Percentiles rank a stretch among this genome's conserved stretches.
Evolutionary conservation across 30 jellyfish, hydroid and myxozoan species (phyloP).

Genomic region (Chrysaora quinquecirrha): DNA sequence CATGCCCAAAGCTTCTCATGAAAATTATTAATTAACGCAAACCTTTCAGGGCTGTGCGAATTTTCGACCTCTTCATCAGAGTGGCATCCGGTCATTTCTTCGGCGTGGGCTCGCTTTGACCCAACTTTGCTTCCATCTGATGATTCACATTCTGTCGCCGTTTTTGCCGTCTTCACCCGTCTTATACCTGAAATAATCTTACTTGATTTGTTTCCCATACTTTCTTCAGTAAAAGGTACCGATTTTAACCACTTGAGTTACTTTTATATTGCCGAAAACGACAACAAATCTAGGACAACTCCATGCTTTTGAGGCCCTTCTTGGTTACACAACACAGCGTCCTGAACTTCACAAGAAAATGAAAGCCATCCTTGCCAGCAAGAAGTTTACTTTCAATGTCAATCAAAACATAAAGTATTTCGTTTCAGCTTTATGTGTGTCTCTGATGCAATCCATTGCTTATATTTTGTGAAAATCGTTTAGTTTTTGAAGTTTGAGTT

Average conservation of each 20-base stretch:
- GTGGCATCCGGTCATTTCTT: not conserved
- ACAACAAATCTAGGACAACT: too few species aligned
- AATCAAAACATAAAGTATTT: too few species aligned
- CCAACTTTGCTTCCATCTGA: not conserved
- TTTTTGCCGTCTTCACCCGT: not conserved
- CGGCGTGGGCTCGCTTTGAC: not conserved
- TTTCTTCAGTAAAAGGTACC: too few species aligned
- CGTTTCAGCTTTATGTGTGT: not conserved
- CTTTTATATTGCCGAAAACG: too few species aligned
- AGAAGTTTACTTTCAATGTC: too few species aligned
- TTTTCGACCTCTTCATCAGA: not conserved
- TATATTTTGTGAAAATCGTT: not conserved
- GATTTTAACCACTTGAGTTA: not conserved
- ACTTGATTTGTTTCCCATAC: conserved; percentile 4
- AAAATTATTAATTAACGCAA: too few species aligned
- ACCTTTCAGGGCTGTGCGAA: conserved; percentile 13
- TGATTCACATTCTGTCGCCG: not conserved
- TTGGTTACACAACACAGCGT: too few species aligned
- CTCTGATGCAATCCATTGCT: not conserved
- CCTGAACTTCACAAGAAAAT: too few species aligned
- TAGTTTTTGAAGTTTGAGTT: not conserved
- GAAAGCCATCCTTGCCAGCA: not conserved
- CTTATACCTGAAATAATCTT: not conserved
- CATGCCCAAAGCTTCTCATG: too few species aligned
- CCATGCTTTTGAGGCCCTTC: too few species aligned